Percentiles rank a stretch among this genome's conserved stretches.
Evolutionary conservation across 92 coral and sea anemone genomes (phyloP).

Genomic region (Phymanthus crucifer): DNA sequence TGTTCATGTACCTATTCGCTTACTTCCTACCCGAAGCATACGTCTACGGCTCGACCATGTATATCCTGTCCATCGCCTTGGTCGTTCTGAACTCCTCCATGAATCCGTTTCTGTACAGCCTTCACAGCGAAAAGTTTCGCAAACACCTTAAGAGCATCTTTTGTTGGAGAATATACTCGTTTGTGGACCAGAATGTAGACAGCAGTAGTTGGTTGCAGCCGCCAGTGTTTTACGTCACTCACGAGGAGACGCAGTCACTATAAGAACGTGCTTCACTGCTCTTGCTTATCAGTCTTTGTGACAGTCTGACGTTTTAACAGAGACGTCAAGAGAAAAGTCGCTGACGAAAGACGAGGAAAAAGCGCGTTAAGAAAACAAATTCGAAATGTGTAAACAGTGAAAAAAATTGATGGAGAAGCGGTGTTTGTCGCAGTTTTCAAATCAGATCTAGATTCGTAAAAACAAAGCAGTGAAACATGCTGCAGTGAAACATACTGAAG

Average conservation of each 20-base stretch:
- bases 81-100: slow-evolving; percentile 63
- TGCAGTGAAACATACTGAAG: too few species aligned
- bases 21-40: slow-evolving; percentile 39
- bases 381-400: too few species aligned
- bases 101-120: slow-evolving; percentile 70
- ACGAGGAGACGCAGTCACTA: background rate
- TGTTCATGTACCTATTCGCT: slow-evolving; percentile 51
- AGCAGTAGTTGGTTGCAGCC: slow-evolving; percentile 6
- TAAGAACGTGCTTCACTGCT: background rate
- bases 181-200: slow-evolving; percentile 24
- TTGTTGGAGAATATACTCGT: slow-evolving; percentile 35
- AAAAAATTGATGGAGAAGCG: too few species aligned
- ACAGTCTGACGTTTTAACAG: background rate
- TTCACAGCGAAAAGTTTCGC: slow-evolving; percentile 61
- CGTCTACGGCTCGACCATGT: slow-evolving; percentile 31
- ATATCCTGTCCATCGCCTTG: slow-evolving; percentile 49
- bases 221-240: background rate
- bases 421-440: too few species aligned
- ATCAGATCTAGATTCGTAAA: too few species aligned
- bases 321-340: too few species aligned
- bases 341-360: too few species aligned
- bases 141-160: slow-evolving; percentile 48
- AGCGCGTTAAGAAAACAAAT: too few species aligned
- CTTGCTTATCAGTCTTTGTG: too few species aligned
- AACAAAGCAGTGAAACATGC: too few species aligned